These are phyloP conservation scores for Synanthedon formicaeformis DNA, from an alignment of 2,888 invertebrate species.

Conservation along the genomic window DNA sequence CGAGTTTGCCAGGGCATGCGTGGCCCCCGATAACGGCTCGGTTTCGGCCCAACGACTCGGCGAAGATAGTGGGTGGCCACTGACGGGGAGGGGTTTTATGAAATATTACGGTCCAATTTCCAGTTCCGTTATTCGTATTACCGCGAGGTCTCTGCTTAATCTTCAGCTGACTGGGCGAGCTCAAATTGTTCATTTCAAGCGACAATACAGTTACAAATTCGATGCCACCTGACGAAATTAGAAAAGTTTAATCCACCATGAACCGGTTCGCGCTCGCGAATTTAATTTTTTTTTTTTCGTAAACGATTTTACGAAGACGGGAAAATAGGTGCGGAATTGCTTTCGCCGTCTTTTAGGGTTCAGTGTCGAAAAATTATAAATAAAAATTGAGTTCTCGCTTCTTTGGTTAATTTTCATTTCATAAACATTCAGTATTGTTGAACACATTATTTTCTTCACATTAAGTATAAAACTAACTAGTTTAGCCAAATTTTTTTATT, in stretches of 20 bases:
- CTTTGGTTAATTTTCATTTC: not conserved
- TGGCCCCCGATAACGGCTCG: conserved; percentile 1
- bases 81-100: conserved; percentile 31
- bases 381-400: not conserved
- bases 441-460: too few species aligned
- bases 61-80: not conserved
- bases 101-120: conserved; percentile 47
- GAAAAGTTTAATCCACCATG: conserved; percentile 28
- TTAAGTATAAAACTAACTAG: too few species aligned
- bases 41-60: conserved; percentile 11
- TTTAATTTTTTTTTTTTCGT: conserved; percentile 12
- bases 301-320: conserved; percentile 7
- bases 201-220: conserved; percentile 36
- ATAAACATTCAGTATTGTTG: too few species aligned
- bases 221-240: conserved; percentile 38
- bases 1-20: conserved; percentile 18
- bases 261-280: conserved; percentile 13
- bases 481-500: too few species aligned
- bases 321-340: conserved; percentile 8
- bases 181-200: conserved; percentile 35
- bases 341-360: not conserved
- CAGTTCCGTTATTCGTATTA: conserved; percentile 40
- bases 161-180: conserved; percentile 33
- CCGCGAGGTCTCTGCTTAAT: conserved; percentile 33
- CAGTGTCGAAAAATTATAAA: not conserved